These are phyloP conservation scores for Coracias cyanogaster DNA, from an alignment of 2,797 vertebrate genomes.

Conservation along the genomic window DNA sequence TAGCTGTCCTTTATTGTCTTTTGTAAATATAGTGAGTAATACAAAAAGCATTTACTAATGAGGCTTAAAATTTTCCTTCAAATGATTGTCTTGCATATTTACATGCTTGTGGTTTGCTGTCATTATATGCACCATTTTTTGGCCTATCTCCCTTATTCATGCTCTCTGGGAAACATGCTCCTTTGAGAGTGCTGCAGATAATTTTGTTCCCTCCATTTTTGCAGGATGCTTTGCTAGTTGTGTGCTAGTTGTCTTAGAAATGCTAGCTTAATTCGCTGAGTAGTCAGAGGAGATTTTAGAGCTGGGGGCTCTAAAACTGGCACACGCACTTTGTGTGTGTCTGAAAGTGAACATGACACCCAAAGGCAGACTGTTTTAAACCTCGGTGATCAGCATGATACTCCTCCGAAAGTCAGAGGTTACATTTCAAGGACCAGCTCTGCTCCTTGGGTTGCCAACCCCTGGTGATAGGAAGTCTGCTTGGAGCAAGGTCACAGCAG, in stretches of 20 bases:
- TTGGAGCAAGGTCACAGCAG: conserved; percentile 73
- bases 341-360: neutral
- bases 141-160: neutral
- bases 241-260: neutral
- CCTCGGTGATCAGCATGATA: accelerated
- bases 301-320: neutral
- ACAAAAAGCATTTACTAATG: conserved; percentile 38
- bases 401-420: conserved; percentile 37
- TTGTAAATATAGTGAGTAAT: conserved; percentile 20
- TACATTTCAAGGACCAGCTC: conserved; percentile 26
- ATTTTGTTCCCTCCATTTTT: neutral
- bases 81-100: neutral
- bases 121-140: neutral
- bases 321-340: accelerated
- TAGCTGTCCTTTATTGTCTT: conserved; percentile 27
- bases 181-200: neutral
- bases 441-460: neutral
- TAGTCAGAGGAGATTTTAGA: neutral
- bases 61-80: conserved; percentile 37
- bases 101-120: conserved; percentile 36
- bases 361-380: neutral
- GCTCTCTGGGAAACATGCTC: neutral
- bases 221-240: neutral
- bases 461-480: conserved; percentile 66
- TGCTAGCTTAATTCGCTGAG: neutral